These are phyloP conservation scores for Tridacna gigas DNA, from an alignment of 2,888 invertebrate genomes.

Conservation along the genomic window DNA sequence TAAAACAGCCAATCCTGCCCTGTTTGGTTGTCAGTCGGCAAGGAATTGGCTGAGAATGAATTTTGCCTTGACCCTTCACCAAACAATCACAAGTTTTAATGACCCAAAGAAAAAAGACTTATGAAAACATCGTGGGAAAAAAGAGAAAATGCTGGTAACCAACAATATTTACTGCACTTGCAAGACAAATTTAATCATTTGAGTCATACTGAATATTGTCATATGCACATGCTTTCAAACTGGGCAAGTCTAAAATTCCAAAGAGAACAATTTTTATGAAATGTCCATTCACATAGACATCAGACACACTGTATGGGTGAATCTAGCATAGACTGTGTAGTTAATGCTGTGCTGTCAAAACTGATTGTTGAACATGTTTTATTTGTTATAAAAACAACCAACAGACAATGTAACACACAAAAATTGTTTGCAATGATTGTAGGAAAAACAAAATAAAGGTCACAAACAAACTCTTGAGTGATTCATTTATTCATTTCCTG, in stretches of 20 bases:
- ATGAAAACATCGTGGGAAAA: background rate
- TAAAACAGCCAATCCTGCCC: no score
- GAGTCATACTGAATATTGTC: no score
- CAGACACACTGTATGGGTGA: background rate
- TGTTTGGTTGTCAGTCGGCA: no score
- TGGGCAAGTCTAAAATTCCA: no score
- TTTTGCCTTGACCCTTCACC: no score
- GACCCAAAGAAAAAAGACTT: background rate
- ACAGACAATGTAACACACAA: slow-evolving; percentile 11
- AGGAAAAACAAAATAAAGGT: slow-evolving; percentile 28
- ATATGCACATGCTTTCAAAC: no score
- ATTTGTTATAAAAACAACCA: slow-evolving; percentile 7
- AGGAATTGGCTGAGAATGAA: no score
- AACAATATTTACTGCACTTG: background rate
- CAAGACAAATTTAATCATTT: no score
- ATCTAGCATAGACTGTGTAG: background rate
- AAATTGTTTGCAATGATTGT: slow-evolving; percentile 29
- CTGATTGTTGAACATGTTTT: slow-evolving; percentile 14
- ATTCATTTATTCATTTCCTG: background rate
- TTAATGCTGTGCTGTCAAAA: background rate
- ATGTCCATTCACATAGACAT: no score
- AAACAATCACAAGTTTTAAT: no score
- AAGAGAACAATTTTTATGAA: background rate
- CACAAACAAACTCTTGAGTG: background rate
- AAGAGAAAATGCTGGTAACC: background rate